phyloP scores from a whole-genome alignment of 2,113 vertebrate species.

The Cyprinodon brontotheroides region DNA sequence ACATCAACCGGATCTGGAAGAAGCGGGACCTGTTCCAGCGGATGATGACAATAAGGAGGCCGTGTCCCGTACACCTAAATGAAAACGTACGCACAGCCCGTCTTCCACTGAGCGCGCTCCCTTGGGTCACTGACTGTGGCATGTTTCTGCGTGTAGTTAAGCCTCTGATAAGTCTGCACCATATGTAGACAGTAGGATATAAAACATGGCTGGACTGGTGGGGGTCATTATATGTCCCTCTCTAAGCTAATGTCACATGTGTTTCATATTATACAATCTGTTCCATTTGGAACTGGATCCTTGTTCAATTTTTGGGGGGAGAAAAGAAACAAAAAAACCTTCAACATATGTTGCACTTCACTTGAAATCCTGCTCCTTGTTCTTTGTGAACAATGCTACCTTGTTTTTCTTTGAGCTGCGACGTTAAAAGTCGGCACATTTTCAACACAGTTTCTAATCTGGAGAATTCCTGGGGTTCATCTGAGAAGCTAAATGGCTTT shows the following conservation, averaged over 20 bases:
- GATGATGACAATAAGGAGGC: slow-evolving; percentile 70
- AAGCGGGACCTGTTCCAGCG: slow-evolving; percentile 60
- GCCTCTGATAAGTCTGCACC: slow-evolving; percentile 55
- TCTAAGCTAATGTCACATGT: slow-evolving; percentile 51
- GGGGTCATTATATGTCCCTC: slow-evolving; percentile 53
- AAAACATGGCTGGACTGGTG: slow-evolving; percentile 31
- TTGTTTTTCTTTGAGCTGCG: slow-evolving; percentile 29
- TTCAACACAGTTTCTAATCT: slow-evolving; percentile 40
- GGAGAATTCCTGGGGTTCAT: slow-evolving; percentile 58
- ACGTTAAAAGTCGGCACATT: slow-evolving; percentile 13
- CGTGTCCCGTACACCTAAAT: slow-evolving; percentile 25
- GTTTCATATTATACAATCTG: slow-evolving; percentile 47
- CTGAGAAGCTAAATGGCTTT: slow-evolving; percentile 59
- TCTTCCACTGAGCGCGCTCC: slow-evolving; percentile 45
- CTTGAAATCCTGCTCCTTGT: slow-evolving; percentile 19
- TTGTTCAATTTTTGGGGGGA: neutral
- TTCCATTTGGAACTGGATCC: slow-evolving; percentile 21
- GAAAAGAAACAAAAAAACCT: neutral
- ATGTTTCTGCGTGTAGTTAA: slow-evolving; percentile 63
- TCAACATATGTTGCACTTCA: neutral
- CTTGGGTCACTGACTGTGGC: slow-evolving; percentile 52
- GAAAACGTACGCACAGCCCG: slow-evolving; percentile 30
- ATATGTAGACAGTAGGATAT: slow-evolving; percentile 46
- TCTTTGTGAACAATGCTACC: slow-evolving; percentile 29
- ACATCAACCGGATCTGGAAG: slow-evolving; percentile 57